These are phyloP conservation scores for Sus scrofa DNA, from an alignment of 2,113 vertebrate genomes.

Conservation along the genomic window T2T-Sscrofa CM000816.6:107974001-107974500, in stretches of 20 bases:
- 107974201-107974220: slow-evolving; percentile 72
- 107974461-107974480: neutral
- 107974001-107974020: slow-evolving; percentile 45
- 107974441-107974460: slow-evolving; percentile 42
- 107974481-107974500: slow-evolving; percentile 7
- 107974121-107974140: neutral
- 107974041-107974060: slow-evolving; percentile 29
- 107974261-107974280: slow-evolving; percentile 84
- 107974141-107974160: slow-evolving; percentile 54
- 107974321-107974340: slow-evolving; percentile 92
- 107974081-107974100: slow-evolving; percentile 54
- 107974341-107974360: slow-evolving; percentile 90
- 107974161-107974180: slow-evolving; percentile 64
- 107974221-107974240: slow-evolving; percentile 73
- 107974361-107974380: slow-evolving; percentile 95
- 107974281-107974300: slow-evolving; percentile 91
- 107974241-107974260: slow-evolving; percentile 54
- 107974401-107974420: slow-evolving; percentile 15
- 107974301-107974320: slow-evolving; percentile 90
- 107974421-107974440: slow-evolving; percentile 19
- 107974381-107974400: slow-evolving; percentile 79
- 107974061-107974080: slow-evolving; percentile 7
- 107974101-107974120: slow-evolving; percentile 46
- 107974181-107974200: slow-evolving; percentile 72
- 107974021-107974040: slow-evolving; percentile 47